Evolutionary conservation across 2,888 invertebrate genomes (phyloP).

Genomic region (Idaea dimidiata): DNA sequence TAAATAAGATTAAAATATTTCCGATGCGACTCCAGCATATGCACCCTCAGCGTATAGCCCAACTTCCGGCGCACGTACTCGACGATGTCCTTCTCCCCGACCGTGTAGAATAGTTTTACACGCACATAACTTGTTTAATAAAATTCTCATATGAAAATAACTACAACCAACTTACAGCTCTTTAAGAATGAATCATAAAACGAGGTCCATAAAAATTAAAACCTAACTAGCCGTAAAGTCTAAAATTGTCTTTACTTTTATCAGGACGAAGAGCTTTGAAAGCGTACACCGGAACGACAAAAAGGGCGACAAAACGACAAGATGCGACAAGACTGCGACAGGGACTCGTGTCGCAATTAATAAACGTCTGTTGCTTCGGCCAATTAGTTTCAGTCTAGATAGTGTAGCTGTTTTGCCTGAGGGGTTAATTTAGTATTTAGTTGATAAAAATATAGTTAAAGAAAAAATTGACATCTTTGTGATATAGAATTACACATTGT

Average conservation of each 20-base stretch:
- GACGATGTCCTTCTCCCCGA: too few species aligned
- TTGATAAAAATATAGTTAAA: neutral
- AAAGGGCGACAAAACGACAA: conserved; percentile 44
- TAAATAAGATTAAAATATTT: too few species aligned
- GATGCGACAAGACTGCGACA: conserved; percentile 39
- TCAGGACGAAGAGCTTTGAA: conserved; percentile 53
- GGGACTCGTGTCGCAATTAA: conserved; percentile 74
- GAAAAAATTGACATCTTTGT: neutral
- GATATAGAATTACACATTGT: neutral
- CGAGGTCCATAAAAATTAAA: neutral
- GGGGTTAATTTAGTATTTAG: neutral
- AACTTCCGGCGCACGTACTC: too few species aligned
- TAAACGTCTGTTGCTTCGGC: conserved; percentile 71
- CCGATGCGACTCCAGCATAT: too few species aligned
- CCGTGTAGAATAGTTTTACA: too few species aligned
- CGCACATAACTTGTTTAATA: neutral
- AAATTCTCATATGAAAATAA: conserved; percentile 2
- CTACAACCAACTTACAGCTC: conserved; percentile 7
- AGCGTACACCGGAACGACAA: conserved; percentile 55
- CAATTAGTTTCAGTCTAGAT: conserved; percentile 67
- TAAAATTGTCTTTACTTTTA: conserved; percentile 43
- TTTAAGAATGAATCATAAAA: conserved; percentile 7
- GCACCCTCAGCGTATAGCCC: too few species aligned
- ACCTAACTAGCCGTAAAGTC: conserved; percentile 22
- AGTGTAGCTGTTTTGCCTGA: conserved; percentile 6